phyloP scores from a whole-genome alignment of 2,888 invertebrate species.

The Trissolcus brochymenae region DNA sequence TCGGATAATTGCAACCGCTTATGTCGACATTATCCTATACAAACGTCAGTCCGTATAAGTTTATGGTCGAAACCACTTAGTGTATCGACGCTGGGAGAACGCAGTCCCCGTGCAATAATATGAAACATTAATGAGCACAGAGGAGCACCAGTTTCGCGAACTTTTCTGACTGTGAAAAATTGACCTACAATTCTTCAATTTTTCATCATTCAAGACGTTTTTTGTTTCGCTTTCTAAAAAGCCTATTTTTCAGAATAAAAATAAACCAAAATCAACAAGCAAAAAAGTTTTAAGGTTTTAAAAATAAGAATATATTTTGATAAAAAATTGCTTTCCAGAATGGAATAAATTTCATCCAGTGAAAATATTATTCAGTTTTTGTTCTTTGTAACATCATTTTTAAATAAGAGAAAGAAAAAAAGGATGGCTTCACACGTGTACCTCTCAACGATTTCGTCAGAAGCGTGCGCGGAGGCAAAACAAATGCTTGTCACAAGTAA shows the following conservation, averaged over 20 bases:
- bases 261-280: neutral
- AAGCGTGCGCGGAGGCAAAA: conserved; percentile 7
- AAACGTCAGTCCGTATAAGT: conserved; percentile 64
- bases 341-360: no score
- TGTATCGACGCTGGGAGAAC: conserved; percentile 65
- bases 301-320: neutral
- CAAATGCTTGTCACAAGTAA: conserved; percentile 22
- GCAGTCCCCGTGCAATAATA: conserved; percentile 64
- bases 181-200: conserved; percentile 7
- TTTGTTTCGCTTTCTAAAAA: neutral
- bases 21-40: conserved; percentile 55
- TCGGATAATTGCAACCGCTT: conserved; percentile 54
- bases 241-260: neutral
- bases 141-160: conserved; percentile 41
- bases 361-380: no score
- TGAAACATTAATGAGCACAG: conserved; percentile 71
- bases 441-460: conserved; percentile 14
- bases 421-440: conserved; percentile 24
- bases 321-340: no score
- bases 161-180: conserved; percentile 29
- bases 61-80: conserved; percentile 76
- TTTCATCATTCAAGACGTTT: conserved; percentile 5
- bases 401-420: no score
- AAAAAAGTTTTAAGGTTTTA: neutral
- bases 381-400: neutral